Base-by-base conservation (phyloP, 2,888 invertebrate species). In the Tenthredo amoena region DNA sequence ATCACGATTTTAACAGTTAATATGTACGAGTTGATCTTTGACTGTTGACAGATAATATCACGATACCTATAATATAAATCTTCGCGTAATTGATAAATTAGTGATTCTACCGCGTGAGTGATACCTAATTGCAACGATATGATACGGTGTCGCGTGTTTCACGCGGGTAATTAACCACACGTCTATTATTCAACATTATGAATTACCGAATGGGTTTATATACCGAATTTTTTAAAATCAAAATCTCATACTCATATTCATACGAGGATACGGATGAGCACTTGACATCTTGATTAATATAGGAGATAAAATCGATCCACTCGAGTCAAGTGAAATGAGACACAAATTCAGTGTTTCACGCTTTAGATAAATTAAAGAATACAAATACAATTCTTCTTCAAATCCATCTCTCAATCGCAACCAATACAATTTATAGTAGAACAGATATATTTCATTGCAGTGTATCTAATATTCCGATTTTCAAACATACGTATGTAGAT, bases 131-230 rank as follows among this genome's bases (percentile, higher is more conserved):
- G 47, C 21, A n/a, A 7, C 26, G 74, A 74, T 74, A n/a, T 47
- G 74, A 74, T 74, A 74, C 74, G 74, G 21, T 43, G 74, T 74
- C 74, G 74, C 74, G 74, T 74, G 74, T 43, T 21, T 26, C 74
- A 74, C 43, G 43, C 40, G n/a, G 43, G 21, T 43, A 74, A 74
- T 74, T 74, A 74, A 74, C 74, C 9, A 43, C 40, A 43, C 47
- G 43, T 43, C 43, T 40, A 74, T 43, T 47, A 74, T 43, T 7
- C 74, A 47, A n/a, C 43, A 21, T 68, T 34, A 74, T 5, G 26
- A 74, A 74, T 74, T 43, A 43, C 47, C 74, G 21, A 4, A 18
- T 21, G 2, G 9, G n/a, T 18, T 12, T n/a, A 37, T 40, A 7
- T 12, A 43, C 21, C 74, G 5, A 26, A 40, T 40, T 40, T 43